Percentiles rank a stretch among this genome's conserved stretches.
Evolutionary conservation across 2,888 invertebrate species (phyloP).

Genomic region (Mimachlamys varia): DNA sequence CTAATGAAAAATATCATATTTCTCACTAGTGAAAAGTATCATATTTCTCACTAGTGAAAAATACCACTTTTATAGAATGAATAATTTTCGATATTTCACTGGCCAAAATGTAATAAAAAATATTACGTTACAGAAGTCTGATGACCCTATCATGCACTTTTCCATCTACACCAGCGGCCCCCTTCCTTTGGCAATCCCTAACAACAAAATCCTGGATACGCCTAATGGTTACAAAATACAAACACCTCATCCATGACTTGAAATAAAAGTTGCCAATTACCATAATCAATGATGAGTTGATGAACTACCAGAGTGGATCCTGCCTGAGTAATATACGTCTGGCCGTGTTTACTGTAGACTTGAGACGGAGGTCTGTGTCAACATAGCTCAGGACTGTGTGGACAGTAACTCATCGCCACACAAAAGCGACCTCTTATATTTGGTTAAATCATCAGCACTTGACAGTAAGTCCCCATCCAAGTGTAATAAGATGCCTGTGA

Average conservation of each 20-base stretch:
- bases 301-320: background rate
- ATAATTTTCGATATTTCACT: too few relatives aligned
- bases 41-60: too few relatives aligned
- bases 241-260: background rate
- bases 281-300: background rate
- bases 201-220: background rate
- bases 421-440: slow-evolving; percentile 11
- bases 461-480: background rate
- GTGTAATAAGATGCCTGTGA: slow-evolving; percentile 18
- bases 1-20: too few relatives aligned
- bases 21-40: too few relatives aligned
- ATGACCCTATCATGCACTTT: too few relatives aligned
- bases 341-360: background rate
- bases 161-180: background rate
- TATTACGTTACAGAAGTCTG: too few relatives aligned
- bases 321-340: background rate
- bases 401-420: background rate
- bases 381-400: background rate
- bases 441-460: background rate
- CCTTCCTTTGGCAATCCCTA: too few relatives aligned
- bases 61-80: too few relatives aligned
- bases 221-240: background rate
- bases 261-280: slow-evolving; percentile 17
- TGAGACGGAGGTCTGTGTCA: background rate
- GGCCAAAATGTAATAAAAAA: too few relatives aligned